Percentiles rank a stretch among this genome's conserved stretches.
Conservation (phyloP, 2,888 invertebrate species). For the Drosophila mercatorum region DNA sequence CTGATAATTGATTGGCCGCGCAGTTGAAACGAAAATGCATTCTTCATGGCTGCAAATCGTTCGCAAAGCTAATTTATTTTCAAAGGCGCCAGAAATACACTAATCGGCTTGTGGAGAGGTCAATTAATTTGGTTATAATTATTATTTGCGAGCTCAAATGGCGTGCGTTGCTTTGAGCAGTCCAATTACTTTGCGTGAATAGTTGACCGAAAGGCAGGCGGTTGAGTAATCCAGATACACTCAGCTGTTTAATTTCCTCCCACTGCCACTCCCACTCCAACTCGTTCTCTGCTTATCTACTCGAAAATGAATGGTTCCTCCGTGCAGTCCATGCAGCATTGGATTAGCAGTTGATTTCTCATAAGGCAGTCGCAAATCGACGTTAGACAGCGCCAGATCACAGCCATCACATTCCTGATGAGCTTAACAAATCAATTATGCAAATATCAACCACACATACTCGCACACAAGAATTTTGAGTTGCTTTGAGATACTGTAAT, state of each 20-base stretch:
- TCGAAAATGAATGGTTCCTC: not conserved
- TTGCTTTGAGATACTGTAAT: not conserved
- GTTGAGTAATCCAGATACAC: not conserved
- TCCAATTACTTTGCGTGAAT: constrained; percentile 5
- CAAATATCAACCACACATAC: not conserved
- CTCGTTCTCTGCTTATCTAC: not conserved
- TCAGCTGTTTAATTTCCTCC: too few relatives aligned
- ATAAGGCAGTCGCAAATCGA: not conserved
- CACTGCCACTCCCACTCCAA: too few relatives aligned
- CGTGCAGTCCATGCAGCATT: not conserved
- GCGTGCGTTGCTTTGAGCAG: not conserved
- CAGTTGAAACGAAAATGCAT: not conserved
- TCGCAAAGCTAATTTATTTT: not conserved
- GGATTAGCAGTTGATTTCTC: not conserved
- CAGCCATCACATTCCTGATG: not conserved
- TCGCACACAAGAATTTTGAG: not conserved
- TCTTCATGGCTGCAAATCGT: not conserved
- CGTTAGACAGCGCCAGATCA: too few relatives aligned
- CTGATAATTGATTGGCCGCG: not conserved
- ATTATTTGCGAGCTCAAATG: constrained; percentile 5
- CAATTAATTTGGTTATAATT: constrained; percentile 7
- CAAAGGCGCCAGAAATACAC: not conserved
- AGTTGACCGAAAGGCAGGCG: not conserved
- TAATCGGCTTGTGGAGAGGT: constrained; percentile 1
- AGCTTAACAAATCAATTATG: constrained; percentile 17